These are phyloP conservation scores for Willisornis vidua DNA, from an alignment of 2,113 vertebrate species.

Conservation along the genomic window DNA sequence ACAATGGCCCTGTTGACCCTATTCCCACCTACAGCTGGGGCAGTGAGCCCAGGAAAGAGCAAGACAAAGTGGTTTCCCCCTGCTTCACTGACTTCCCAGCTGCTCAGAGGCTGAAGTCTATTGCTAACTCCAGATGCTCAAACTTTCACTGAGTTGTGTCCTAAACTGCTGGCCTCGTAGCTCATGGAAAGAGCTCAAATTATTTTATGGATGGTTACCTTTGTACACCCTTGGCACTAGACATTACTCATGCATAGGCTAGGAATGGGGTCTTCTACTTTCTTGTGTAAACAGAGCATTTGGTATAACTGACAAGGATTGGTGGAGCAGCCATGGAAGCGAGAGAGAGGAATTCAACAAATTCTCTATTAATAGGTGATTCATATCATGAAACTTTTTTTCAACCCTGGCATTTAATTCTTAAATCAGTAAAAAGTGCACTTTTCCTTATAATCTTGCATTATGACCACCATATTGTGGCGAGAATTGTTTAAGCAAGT, in stretches of 20 bases:
- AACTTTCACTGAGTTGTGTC: not conserved
- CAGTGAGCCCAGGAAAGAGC: not conserved
- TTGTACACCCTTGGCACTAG: slow-evolving; percentile 19
- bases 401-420: slow-evolving; percentile 3
- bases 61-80: not conserved
- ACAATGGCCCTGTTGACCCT: not conserved
- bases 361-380: slow-evolving; percentile 43
- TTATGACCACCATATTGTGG: slow-evolving; percentile 14
- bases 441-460: not conserved
- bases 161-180: not conserved
- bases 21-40: not conserved
- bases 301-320: slow-evolving; percentile 14
- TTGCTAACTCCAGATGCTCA: slow-evolving; percentile 33
- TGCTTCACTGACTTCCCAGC: slow-evolving; percentile 32
- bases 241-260: slow-evolving; percentile 9
- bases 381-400: slow-evolving; percentile 38
- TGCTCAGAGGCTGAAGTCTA: slow-evolving; percentile 3
- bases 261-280: slow-evolving; percentile 11
- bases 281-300: slow-evolving; percentile 50
- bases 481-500: slow-evolving; percentile 26
- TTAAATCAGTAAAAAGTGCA: not conserved
- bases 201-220: slow-evolving; percentile 52
- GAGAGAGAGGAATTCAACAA: slow-evolving; percentile 13
- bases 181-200: slow-evolving; percentile 16
- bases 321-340: not conserved